These are phyloP conservation scores for Chlorodrepanis virens DNA, from an alignment of 2,113 vertebrate genomes.

Conservation along the genomic window DNA sequence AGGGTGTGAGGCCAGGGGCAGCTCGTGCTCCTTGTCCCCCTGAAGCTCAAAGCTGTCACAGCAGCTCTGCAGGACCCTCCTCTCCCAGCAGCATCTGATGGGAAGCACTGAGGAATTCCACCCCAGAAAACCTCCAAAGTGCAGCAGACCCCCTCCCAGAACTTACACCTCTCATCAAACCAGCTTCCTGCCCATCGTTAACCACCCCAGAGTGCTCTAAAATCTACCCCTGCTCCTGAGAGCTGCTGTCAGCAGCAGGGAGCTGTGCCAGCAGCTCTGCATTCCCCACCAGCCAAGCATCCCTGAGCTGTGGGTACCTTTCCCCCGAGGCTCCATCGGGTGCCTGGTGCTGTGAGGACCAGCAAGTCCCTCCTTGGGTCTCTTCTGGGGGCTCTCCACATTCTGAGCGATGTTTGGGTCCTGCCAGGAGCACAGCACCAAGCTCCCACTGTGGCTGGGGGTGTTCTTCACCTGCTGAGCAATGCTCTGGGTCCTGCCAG, in stretches of 20 bases:
- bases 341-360: background rate
- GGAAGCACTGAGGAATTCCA: background rate
- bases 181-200: rapidly evolving
- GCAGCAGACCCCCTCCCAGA: background rate
- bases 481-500: no score
- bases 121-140: background rate
- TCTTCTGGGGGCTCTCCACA: no score
- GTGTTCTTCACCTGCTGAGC: no score
- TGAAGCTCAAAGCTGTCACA: background rate
- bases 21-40: background rate
- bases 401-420: no score
- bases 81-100: background rate
- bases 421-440: background rate
- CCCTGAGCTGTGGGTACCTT: background rate
- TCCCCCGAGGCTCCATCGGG: no score
- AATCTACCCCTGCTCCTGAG: background rate
- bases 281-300: background rate
- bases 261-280: background rate
- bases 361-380: background rate
- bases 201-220: background rate
- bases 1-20: background rate
- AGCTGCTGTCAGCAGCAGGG: background rate
- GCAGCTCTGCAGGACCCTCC: background rate
- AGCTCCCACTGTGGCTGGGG: rapidly evolving
- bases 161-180: background rate